Evolutionary conservation across 2,113 vertebrate species (phyloP), one percentile per base, ranked within the genome.

Genomic region (Gavialis gangeticus): DNA sequence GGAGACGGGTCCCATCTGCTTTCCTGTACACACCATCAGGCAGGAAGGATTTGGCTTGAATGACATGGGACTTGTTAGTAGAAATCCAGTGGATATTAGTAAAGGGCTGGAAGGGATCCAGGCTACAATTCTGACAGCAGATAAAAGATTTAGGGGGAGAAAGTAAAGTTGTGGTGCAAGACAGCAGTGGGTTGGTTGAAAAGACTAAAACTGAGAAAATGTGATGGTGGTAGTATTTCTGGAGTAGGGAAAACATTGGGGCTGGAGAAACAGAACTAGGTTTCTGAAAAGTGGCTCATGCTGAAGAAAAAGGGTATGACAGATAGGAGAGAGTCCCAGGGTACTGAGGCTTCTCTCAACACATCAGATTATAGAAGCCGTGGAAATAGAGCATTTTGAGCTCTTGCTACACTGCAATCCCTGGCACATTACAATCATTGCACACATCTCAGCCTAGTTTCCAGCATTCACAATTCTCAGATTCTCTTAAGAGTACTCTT

Each of bases 401-500:
- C 83, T 85, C 37, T 80, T 54, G 46, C 3, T n/a, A 3, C 60
- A 79, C 77, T 30, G 78, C 69, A 87, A 93, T 69, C 88, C 57
- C 22, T 87, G 13, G 80, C 79, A 81, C 79, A 46, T 77, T 83
- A 91, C 85, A 77, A 69, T 25, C 66, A 64, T 66, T 75, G 82
- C 88, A 84, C 7, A 90, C 91, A 91, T 60, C 87, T 2, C 91
- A 77, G 95, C 82, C 92, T 88, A 93, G 89, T 90, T 71, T 91
- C 86, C 79, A 82, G 84, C 84, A 88, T 81, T 90, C 79, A 90
- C 71, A 91, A 56, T 86, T 88, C 87, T 93, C 94, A 80, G 88
- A 87, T 93, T 92, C 86, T 87, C 69, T 46, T 89, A 67, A 88
- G 91, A 93, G 75, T 15, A 55, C 85, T 86, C 87, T 95, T 95